phyloP scores from a whole-genome alignment of 2,113 vertebrate genomes.

The Notothenia coriiceps region DNA sequence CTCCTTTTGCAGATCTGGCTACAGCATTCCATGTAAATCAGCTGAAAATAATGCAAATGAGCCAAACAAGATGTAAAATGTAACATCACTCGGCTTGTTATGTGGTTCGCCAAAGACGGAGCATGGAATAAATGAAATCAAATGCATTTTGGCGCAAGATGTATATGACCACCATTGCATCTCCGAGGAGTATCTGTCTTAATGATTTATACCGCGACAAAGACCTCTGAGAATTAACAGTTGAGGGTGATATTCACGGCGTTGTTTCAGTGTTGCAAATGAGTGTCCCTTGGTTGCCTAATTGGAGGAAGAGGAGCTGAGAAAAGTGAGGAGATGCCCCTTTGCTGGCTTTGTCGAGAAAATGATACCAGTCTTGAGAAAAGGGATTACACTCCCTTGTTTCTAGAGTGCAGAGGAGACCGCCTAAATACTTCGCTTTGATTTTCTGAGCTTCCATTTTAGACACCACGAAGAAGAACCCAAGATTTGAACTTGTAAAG shows the following conservation, averaged over 20 bases:
- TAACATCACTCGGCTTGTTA: slow-evolving; percentile 70
- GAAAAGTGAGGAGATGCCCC: slow-evolving; percentile 36
- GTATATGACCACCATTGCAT: slow-evolving; percentile 77
- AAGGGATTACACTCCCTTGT: slow-evolving; percentile 36
- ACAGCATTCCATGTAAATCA: slow-evolving; percentile 40
- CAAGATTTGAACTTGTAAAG: slow-evolving; percentile 25
- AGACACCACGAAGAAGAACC: slow-evolving; percentile 38
- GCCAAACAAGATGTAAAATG: slow-evolving; percentile 70
- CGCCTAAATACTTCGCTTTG: slow-evolving; percentile 47
- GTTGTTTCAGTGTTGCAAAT: slow-evolving; percentile 77
- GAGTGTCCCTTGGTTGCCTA: slow-evolving; percentile 68
- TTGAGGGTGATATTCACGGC: slow-evolving; percentile 80
- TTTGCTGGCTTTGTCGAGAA: slow-evolving; percentile 36
- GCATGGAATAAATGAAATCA: slow-evolving; percentile 74
- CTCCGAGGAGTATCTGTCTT: slow-evolving; percentile 86
- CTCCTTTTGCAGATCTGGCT: slow-evolving; percentile 23
- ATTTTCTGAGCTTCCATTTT: slow-evolving; percentile 40
- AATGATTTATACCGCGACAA: slow-evolving; percentile 84
- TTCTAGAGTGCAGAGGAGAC: slow-evolving; percentile 47
- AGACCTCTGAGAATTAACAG: slow-evolving; percentile 83
- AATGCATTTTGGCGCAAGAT: slow-evolving; percentile 72
- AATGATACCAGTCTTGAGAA: slow-evolving; percentile 42
- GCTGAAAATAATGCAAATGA: slow-evolving; percentile 65
- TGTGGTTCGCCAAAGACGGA: slow-evolving; percentile 49
- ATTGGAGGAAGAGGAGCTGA: slow-evolving; percentile 46